Base-by-base conservation (phyloP, 2,888 invertebrate genomes). In the Lutraria lutraria region DNA sequence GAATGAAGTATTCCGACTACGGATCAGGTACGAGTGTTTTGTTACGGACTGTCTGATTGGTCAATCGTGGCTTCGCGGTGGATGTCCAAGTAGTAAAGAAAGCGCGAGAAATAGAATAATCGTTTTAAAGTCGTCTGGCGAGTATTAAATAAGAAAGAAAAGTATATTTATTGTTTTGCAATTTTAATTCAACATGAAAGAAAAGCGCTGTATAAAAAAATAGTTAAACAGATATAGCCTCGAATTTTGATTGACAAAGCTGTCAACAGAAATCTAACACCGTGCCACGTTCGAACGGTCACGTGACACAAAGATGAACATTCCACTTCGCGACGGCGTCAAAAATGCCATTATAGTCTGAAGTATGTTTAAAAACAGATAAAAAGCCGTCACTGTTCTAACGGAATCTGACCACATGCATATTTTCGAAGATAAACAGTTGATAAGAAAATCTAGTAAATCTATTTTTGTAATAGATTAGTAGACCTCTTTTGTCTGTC, bases 31-130 rank as follows among this genome's bases (percentile, higher is more conserved):
- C 88, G 72, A 56, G 83, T 80, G 31, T 83, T 86, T 82, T 89
- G 89, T 89, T 83, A 89, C 83, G 76, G 34, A 54, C 29, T 54
- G 43, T 89, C 25, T 87, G 81, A 89, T 89, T 89, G 89, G 89
- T 84, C 84, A 89, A 83, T 68, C 60, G 56, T 19, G 16, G 76
- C 6, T 76, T 34, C 76, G 76, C 76, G 34, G 53, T 76, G 85
- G 52, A 31, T 54, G 85, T 79, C 79, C 85, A 80, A 85, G 79
- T 76, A 85, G 53, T 80, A 25, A 43, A 43, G 56, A 79, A 76
- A 76, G 85, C 85, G 85, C 85, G 85, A 85, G 56, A 85, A 85
- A 85, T 31, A 80, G 31, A 72, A 76, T 34, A 76, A 76, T 76
- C 31, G 19, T 31, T 19, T 76, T 31, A 76, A 34, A 31, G 31